A percentile compares a stretch with the other conserved stretches of the same genome.
phyloP scores from a whole-genome alignment of 2,888 invertebrate genomes.

The Calephelis perditalis region DNA sequence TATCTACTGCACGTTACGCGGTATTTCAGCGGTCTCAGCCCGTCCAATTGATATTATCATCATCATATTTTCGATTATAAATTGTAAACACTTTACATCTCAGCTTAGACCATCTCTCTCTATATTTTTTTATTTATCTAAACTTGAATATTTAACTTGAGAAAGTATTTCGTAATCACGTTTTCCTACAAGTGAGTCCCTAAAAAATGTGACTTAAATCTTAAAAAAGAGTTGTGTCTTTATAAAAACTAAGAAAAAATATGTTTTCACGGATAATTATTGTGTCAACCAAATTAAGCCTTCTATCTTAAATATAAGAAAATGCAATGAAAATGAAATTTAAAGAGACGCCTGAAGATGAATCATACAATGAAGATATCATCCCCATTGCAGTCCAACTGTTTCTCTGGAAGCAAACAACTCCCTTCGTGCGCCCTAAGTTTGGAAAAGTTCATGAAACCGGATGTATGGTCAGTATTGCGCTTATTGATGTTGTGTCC shows the following conservation, averaged over 20 bases:
- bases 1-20: constrained; percentile 46
- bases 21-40: constrained; percentile 21
- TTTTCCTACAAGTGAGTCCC: too few species aligned
- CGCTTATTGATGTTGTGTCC: constrained; percentile 6
- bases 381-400: constrained; percentile 97
- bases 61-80: constrained; percentile 28
- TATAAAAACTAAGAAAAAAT: not conserved
- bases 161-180: too few species aligned
- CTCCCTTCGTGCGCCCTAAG: constrained; percentile 97
- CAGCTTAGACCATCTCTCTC: not conserved
- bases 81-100: constrained; percentile 39
- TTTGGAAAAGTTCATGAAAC: constrained; percentile 98
- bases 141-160: too few species aligned
- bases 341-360: constrained; percentile 71
- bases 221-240: too few species aligned
- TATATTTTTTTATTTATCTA: not conserved
- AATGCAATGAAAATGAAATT: constrained; percentile 37
- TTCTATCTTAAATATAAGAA: not conserved
- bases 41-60: constrained; percentile 16
- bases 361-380: constrained; percentile 84
- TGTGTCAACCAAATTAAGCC: not conserved
- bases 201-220: not conserved
- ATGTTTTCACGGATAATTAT: too few species aligned
- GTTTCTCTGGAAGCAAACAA: constrained; percentile 98
- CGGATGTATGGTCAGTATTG: constrained; percentile 92